phyloP scores from a whole-genome alignment of 1,140 invertebrate species.

The Penaeus vannamei region DNA sequence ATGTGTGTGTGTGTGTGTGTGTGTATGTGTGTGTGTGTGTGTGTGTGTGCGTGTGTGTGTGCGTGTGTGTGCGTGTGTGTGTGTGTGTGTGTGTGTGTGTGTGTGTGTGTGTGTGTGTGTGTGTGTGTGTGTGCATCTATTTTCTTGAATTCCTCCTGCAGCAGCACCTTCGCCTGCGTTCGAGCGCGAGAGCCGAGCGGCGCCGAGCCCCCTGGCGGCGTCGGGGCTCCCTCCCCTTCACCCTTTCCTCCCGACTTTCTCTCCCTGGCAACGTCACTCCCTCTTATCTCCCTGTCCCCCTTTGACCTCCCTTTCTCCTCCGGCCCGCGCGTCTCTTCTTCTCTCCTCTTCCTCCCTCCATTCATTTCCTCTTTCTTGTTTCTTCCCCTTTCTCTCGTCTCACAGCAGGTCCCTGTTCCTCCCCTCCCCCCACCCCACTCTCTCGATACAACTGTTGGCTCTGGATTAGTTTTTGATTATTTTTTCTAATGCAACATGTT shows the following conservation, averaged over 20 bases:
- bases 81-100: too few relatives aligned
- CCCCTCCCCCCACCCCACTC: not conserved
- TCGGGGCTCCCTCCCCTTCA: not conserved
- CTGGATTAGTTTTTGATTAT: too few relatives aligned
- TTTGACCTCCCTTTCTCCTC: not conserved
- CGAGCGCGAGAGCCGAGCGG: too few relatives aligned
- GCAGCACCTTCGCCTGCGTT: not conserved
- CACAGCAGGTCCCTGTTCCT: not conserved
- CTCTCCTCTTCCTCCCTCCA: not conserved
- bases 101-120: slow-evolving; percentile 19
- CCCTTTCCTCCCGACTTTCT: not conserved
- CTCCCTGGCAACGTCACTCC: not conserved
- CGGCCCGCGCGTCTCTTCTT: not conserved
- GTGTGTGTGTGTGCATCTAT: not conserved
- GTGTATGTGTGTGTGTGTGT: slow-evolving; percentile 18
- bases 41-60: not conserved
- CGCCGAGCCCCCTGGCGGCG: not conserved
- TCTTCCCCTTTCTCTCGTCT: not conserved
- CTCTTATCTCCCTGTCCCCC: not conserved
- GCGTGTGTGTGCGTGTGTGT: not conserved
- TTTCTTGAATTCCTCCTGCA: not conserved
- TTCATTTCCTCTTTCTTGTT: not conserved
- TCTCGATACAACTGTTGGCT: not conserved
- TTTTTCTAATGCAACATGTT: too few relatives aligned
- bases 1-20: slow-evolving; percentile 8